A percentile compares a stretch with the other conserved stretches of the same genome.
phyloP scores from a whole-genome alignment of 1,140 invertebrate species.

The Sycophila sp. region DNA sequence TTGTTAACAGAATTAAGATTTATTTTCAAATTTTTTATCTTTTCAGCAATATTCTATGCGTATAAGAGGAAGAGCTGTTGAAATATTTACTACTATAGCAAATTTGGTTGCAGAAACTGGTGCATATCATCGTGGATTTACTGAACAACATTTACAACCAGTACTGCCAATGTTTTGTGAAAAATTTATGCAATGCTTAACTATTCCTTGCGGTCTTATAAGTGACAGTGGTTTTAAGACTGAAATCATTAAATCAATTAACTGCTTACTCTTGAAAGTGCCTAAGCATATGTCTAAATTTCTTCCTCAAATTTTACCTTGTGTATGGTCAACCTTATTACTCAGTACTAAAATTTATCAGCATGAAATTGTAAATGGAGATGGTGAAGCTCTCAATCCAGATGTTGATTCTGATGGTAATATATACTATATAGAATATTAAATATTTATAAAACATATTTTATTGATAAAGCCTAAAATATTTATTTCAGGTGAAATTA shows the following conservation, averaged over 20 bases:
- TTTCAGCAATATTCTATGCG: conserved; percentile 71
- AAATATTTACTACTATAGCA: conserved; percentile 74
- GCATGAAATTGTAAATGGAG: conserved; percentile 70
- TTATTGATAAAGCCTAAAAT: neutral
- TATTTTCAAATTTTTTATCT: too few relatives aligned
- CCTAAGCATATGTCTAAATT: conserved; percentile 75
- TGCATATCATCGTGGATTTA: conserved; percentile 69
- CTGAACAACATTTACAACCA: conserved; percentile 72
- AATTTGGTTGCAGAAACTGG: conserved; percentile 70
- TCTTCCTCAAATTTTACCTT: conserved; percentile 74
- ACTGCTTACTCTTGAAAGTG: conserved; percentile 72
- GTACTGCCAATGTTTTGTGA: conserved; percentile 78
- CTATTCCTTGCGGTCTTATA: conserved; percentile 69
- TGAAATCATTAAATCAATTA: conserved; percentile 78
- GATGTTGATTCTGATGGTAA: conserved; percentile 70
- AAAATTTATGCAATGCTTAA: conserved; percentile 74
- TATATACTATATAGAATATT: conserved; percentile 24
- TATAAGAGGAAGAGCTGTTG: conserved; percentile 73
- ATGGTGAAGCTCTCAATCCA: conserved; percentile 61
- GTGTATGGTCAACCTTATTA: conserved; percentile 78
- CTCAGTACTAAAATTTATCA: conserved; percentile 76
- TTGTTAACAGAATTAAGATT: conserved; percentile 12
- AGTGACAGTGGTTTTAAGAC: conserved; percentile 78
- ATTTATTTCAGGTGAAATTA: conserved; percentile 71
- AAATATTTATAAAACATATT: conserved; percentile 46